Conservation (phyloP, 1,140 invertebrate genomes). For the Apis mellifera region Amel_HAv3.1 CM009939.2:9696001-9696500, state of each 20-base stretch:
- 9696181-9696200: not conserved
- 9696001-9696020: conserved; percentile 2
- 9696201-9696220: not conserved
- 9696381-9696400: too few species aligned
- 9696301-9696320: not conserved
- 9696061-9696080: conserved; percentile 68
- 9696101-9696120: conserved; percentile 65
- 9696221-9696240: not conserved
- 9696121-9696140: conserved; percentile 33
- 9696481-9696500: not conserved
- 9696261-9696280: conserved; percentile 45
- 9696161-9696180: conserved; percentile 28
- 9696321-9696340: too few species aligned
- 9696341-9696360: too few species aligned
- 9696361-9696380: too few species aligned
- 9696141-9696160: conserved; percentile 25
- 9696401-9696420: too few species aligned
- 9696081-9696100: conserved; percentile 65
- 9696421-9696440: not conserved
- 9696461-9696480: not conserved
- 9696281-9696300: conserved; percentile 28
- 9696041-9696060: conserved; percentile 77
- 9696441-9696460: not conserved
- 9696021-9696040: conserved; percentile 77
- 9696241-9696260: not conserved